phyloP scores from a whole-genome alignment of 2,888 invertebrate species.

The Microplitis manilae region DNA sequence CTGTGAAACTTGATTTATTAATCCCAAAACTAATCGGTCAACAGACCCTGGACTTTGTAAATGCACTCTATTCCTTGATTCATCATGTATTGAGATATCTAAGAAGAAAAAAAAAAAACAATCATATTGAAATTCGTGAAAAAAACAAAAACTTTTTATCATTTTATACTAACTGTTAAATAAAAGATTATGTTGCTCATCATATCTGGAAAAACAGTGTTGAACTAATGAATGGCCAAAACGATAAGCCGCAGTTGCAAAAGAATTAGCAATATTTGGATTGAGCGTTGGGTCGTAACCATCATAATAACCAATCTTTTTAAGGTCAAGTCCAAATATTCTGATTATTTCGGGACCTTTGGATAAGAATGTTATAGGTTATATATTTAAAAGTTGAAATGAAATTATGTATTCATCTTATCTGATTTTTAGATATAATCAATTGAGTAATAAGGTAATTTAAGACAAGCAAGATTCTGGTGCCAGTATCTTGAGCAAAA shows the following conservation, averaged over 20 bases:
- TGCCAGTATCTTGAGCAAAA: too few relatives aligned
- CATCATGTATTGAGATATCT: slow-evolving; percentile 88
- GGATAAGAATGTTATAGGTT: neutral
- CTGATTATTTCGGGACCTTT: slow-evolving; percentile 81
- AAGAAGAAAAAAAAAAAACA: slow-evolving; percentile 48
- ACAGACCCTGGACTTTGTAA: slow-evolving; percentile 86
- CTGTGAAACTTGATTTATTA: slow-evolving; percentile 84
- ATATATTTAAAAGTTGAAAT: neutral
- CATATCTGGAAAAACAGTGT: slow-evolving; percentile 82
- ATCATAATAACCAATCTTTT: slow-evolving; percentile 79
- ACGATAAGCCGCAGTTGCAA: slow-evolving; percentile 87
- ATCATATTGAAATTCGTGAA: neutral
- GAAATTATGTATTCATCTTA: too few relatives aligned
- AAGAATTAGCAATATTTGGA: slow-evolving; percentile 84
- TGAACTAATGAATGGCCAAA: slow-evolving; percentile 92
- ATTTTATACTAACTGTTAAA: slow-evolving; percentile 78
- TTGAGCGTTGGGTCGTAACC: slow-evolving; percentile 81
- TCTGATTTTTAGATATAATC: too few relatives aligned
- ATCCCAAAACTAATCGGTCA: slow-evolving; percentile 83
- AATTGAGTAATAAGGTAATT: too few relatives aligned
- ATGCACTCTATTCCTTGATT: slow-evolving; percentile 77
- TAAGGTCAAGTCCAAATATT: slow-evolving; percentile 82
- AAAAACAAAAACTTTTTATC: neutral
- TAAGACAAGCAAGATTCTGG: too few relatives aligned
- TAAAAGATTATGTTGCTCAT: slow-evolving; percentile 79